Evolutionary conservation across 23 tunicate genomes (phyloP).

Genomic region (Ciona savignyi): DNA sequence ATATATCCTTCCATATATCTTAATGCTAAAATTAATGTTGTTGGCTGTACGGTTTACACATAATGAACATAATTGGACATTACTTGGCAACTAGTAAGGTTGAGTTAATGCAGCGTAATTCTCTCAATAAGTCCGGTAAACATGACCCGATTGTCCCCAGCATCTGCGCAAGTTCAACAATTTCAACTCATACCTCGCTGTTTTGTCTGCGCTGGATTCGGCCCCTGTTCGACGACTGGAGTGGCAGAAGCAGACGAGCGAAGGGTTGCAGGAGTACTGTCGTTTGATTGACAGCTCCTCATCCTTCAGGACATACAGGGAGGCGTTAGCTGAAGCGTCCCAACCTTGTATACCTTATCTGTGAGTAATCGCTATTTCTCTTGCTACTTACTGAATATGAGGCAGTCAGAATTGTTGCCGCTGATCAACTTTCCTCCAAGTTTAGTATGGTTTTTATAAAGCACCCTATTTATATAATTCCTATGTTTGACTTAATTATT

Average conservation of each 20-base stretch:
- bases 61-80: too few relatives aligned
- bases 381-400: too few relatives aligned
- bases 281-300: conserved; percentile 84
- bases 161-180: conserved; percentile 86
- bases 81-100: too few relatives aligned
- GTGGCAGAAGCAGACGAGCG: conserved; percentile 87
- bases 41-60: too few relatives aligned
- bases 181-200: conserved; percentile 92
- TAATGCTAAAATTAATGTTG: not conserved
- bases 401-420: too few relatives aligned
- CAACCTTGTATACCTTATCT: conserved; percentile 86
- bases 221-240: conserved; percentile 88
- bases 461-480: too few relatives aligned
- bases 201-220: conserved; percentile 83
- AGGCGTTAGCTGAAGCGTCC: conserved; percentile 63
- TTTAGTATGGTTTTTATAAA: not conserved
- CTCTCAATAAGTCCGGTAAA: not conserved
- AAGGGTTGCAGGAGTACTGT: conserved; percentile 89
- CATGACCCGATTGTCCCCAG: conserved; percentile 11
- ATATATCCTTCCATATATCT: too few relatives aligned
- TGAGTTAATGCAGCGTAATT: too few relatives aligned
- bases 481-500: too few relatives aligned
- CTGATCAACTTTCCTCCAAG: too few relatives aligned
- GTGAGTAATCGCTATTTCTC: conserved; percentile 32
- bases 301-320: conserved; percentile 83